Base-by-base conservation (phyloP, 2,888 invertebrate genomes). In the Eupithecia insigniata region DNA sequence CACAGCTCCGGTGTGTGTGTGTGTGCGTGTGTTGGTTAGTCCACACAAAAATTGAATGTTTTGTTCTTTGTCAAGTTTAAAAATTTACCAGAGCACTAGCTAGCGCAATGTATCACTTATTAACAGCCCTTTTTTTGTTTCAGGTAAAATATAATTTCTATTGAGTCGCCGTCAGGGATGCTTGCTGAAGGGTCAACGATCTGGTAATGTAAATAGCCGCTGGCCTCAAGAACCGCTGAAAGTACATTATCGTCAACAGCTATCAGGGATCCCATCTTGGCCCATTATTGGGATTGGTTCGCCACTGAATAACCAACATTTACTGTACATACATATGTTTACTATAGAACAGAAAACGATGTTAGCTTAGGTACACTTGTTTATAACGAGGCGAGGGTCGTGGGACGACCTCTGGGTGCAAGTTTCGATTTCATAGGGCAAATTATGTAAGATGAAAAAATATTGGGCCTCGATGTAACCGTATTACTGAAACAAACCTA, bases 221-320 rank as follows among this genome's bases (percentile, higher is more conserved):
- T 26, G 4, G 12, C 55, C 26, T 55, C 55, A 55, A 55, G 26
- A 55, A 55, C 68, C 74, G 76, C 76, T 78, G 74, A 75, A 74
- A 62, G 62, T 69, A 73, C 51, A 76, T 78, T 74, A 76, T 72
- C 67, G 70, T 70, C 69, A 76, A 78, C 76, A 76, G 73, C 26
- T 55, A 55, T 55, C 55, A 26, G 22, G 55, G 26, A 55, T 26
- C 55, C 55, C 26, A 69, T 76, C 69, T 70, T 70, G 58, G 71
- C 46, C 80, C 80, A 80, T 82, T 82, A 82, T 80, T 12, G 78
- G 77, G 77, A 85, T 82, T 84, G 80, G 77, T 76, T 73, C 70
- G 22, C 22, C 46, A 51, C 14, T 32, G 66, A n/a, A n/a, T 66
- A 30, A 30, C 30, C 46, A 55, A 26, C 55, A 22, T 55, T 55